Percentiles rank a stretch among this genome's conserved stretches.
These are phyloP conservation scores for Chamaetylas fuelleborni DNA, from an alignment of 2,113 vertebrate species.

Conservation along the genomic window DNA sequence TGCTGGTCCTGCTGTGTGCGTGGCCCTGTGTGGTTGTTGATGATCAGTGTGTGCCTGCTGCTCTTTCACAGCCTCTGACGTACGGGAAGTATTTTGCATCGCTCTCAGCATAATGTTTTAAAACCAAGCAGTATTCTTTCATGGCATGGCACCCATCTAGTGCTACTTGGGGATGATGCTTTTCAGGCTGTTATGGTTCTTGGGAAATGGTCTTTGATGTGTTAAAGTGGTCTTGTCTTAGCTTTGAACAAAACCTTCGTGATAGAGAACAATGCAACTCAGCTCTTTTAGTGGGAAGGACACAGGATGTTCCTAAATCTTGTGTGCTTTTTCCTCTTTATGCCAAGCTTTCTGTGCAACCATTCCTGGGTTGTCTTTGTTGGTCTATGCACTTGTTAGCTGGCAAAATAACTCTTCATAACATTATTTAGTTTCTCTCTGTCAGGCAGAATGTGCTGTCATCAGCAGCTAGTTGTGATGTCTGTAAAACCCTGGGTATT, in stretches of 20 bases:
- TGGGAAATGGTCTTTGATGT: background rate
- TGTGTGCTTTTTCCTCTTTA: background rate
- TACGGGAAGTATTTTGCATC: background rate
- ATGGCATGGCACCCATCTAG: background rate
- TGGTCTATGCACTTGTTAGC: background rate
- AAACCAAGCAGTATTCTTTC: background rate
- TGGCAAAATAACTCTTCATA: background rate
- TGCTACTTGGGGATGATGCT: rapidly evolving
- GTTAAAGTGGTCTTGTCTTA: background rate
- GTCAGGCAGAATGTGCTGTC: background rate
- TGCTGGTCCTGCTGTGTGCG: rapidly evolving
- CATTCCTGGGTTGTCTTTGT: background rate
- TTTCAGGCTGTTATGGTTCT: background rate
- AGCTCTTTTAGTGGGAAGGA: background rate
- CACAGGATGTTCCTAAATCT: background rate
- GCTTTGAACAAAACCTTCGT: background rate
- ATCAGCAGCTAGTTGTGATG: background rate
- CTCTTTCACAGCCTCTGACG: rapidly evolving
- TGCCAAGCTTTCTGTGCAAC: background rate
- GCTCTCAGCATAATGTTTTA: background rate
- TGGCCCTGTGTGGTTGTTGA: rapidly evolving
- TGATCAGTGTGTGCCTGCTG: too few species aligned
- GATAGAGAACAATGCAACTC: background rate
- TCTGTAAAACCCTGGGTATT: slow-evolving; percentile 16
- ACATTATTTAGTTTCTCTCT: background rate